Evolutionary conservation across 2,888 invertebrate genomes (phyloP).

Genomic region (Chrysopilus asiliformis): DNA sequence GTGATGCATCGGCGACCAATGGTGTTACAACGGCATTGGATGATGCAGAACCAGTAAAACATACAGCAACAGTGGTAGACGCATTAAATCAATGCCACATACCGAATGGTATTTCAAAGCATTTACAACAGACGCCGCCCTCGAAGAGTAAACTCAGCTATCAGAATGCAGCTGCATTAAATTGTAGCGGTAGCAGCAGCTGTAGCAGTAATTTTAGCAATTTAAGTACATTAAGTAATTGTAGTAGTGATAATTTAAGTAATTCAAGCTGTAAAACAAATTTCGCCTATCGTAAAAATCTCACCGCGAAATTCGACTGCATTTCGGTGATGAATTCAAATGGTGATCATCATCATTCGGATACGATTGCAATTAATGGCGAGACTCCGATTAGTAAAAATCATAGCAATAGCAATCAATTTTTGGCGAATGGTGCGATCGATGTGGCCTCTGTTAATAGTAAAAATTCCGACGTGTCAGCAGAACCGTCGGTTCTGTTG

Average conservation of each 20-base stretch:
- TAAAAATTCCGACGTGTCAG: constrained; percentile 2
- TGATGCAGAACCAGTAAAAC: no score
- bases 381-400: no score
- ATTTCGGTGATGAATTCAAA: neutral
- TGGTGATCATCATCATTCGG: neutral
- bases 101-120: neutral
- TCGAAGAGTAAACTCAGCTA: no score
- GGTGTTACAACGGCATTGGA: no score
- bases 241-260: constrained; percentile 18
- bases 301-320: constrained; percentile 28
- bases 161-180: neutral
- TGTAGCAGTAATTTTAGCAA: constrained; percentile 20
- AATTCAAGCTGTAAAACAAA: constrained; percentile 14
- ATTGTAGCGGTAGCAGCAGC: constrained; percentile 9
- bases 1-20: no score
- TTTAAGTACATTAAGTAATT: constrained; percentile 21
- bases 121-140: neutral
- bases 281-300: constrained; percentile 27
- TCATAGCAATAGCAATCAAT: no score
- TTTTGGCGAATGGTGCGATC: neutral
- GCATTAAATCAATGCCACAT: no score
- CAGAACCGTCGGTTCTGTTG: neutral
- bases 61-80: no score
- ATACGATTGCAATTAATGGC: neutral
- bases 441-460: constrained; percentile 4